Base-by-base conservation (phyloP, 37 sponge, comb jelly and placozoan genomes). In the Oopsacas minuta region DNA sequence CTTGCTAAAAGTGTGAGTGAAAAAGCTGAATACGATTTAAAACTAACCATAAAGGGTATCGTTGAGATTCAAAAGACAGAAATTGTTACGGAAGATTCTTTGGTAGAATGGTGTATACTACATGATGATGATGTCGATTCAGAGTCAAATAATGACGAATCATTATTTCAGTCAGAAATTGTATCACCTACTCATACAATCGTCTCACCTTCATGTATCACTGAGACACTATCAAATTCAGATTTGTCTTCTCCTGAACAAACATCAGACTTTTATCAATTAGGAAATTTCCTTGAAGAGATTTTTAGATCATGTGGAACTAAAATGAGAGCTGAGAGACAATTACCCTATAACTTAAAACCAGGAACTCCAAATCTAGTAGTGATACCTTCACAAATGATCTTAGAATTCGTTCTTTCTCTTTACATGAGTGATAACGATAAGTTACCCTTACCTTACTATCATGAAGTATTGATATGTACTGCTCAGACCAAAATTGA, bases 391-490 rank as follows among this genome's bases (percentile, higher is more conserved):
- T 61, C 75, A 25, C 3, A 7, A 32, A 61, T 25, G 28, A 61
- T 61, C 28, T 61, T 61, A 25, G 75, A 61, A n/a, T 61, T 61
- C 28, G 75, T 61, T 25, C 75, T 61, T 3, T 61, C 75, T 12
- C 75, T 61, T n/a, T 61, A 61, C 75, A 61, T 61, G 75, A 61
- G 17, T 61, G 75, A 61, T 61, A 25, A 25, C 1, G 75, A n/a
- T 10, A 61, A 61, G 22, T n/a, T 61, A 25, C 75, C 75, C 30
- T n/a, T 61, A 25, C 75, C 75, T 20, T n/a, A 61, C 7, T 61
- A 61, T n/a, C 75, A 61, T 61, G 75, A 61, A 61, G 75, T 61
- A 20, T 3, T 61, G 28, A n/a, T 61, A 7, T 61, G 75, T 61
- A 25, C 75, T 20, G 17, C 7, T 32, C 22, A 20, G 1, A 61